Percentiles rank a stretch among this genome's conserved stretches.
These are phyloP conservation scores for Dolomedes plantarius DNA, from an alignment of 2,888 invertebrate genomes.

Conservation along the genomic window DNA sequence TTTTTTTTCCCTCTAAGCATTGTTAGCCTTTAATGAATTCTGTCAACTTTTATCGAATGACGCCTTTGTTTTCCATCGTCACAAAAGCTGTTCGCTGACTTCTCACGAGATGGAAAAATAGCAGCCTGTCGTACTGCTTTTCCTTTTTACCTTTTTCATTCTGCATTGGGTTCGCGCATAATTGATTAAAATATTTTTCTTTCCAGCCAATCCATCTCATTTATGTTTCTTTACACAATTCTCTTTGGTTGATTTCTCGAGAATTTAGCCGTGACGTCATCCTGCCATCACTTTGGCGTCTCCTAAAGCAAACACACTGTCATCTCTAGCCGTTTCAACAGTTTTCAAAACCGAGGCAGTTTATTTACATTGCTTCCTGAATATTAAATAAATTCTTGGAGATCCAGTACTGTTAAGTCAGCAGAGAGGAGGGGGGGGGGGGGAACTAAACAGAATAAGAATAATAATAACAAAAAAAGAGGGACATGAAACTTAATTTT, in stretches of 20 bases:
- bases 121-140: too few species aligned
- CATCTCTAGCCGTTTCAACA: constrained; percentile 18
- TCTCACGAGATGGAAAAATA: too few species aligned
- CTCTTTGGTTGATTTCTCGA: neutral
- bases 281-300: neutral
- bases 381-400: constrained; percentile 48
- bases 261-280: constrained; percentile 31
- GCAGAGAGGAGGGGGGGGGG: neutral
- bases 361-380: constrained; percentile 50
- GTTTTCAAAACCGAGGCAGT: constrained; percentile 7
- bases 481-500: constrained; percentile 25
- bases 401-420: neutral
- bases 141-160: neutral
- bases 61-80: too few species aligned
- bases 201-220: neutral
- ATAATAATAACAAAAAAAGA: too few species aligned
- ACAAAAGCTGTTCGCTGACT: too few species aligned
- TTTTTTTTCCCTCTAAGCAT: too few species aligned
- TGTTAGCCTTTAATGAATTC: too few species aligned
- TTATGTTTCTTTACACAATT: neutral
- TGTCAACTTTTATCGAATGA: too few species aligned
- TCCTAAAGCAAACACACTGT: constrained; percentile 9
- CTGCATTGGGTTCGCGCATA: neutral
- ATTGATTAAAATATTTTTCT: neutral
- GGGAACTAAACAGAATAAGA: too few species aligned